Evolutionary conservation across 2,888 invertebrate species (phyloP).

Genomic region (Brachylomia viminalis): DNA sequence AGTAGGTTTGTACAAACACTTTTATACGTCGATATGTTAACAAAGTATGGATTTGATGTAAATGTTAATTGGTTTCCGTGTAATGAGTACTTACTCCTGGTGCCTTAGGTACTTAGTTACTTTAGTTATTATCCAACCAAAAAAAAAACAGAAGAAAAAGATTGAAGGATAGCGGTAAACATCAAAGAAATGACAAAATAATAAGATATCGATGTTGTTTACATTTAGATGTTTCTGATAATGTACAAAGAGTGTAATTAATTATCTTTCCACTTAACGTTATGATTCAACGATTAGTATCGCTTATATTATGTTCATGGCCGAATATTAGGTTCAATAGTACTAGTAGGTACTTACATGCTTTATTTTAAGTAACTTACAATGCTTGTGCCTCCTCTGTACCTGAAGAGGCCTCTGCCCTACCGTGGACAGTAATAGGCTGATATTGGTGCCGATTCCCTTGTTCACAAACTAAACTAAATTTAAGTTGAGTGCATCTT

Average conservation of each 20-base stretch:
- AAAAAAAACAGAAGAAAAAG: not conserved
- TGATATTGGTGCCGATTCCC: no score
- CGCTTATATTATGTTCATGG: not conserved
- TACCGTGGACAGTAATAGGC: no score
- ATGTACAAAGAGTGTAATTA: not conserved
- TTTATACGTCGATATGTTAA: no score
- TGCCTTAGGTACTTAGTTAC: not conserved
- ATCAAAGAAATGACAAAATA: slow-evolving; percentile 2
- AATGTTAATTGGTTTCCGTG: not conserved
- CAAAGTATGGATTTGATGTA: not conserved
- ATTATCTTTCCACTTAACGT: slow-evolving; percentile 14
- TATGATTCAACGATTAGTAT: not conserved
- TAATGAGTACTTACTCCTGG: not conserved
- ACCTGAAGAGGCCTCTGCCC: no score
- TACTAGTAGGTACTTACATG: no score
- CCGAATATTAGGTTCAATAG: not conserved
- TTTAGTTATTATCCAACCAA: no score
- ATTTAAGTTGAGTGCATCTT: no score
- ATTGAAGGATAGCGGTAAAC: slow-evolving; percentile 6
- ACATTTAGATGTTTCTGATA: slow-evolving; percentile 5
- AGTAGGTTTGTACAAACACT: no score
- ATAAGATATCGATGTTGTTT: not conserved
- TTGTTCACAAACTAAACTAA: no score
- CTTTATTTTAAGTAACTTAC: no score
- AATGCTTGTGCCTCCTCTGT: no score